Base-by-base conservation (phyloP, 1,140 invertebrate genomes). In the Steinernema khuongi region DNA sequence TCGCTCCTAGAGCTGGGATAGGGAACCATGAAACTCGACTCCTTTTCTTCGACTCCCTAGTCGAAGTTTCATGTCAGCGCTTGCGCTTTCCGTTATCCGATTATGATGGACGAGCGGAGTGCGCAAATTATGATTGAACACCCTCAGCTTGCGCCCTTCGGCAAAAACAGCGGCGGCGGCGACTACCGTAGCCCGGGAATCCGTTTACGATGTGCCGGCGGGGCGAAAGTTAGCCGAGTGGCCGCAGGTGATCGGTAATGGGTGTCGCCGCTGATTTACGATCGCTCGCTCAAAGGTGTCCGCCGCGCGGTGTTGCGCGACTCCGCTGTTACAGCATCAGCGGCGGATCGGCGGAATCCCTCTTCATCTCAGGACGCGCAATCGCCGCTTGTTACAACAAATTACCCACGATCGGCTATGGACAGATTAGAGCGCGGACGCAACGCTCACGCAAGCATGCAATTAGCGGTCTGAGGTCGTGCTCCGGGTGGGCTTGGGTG, bases 221-320 rank as follows among this genome's bases (percentile, higher is more conserved):
- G 36, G 7, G 36, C 7, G 36, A n/a, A 41, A 41, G 36, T 41
- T 60, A 60, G 50, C 50, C 50, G 19, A 60, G 50, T 60, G 50
- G 50, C 11, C 50, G 50, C 19, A 60, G 50, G 50, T 60, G 11
- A 60, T 60, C 50, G 50, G 50, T 60, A 60, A 60, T 60, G 50
- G 50, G 50, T 60, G 50, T 60, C 50, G 50, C 26, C 11, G 50
- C 11, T 60, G 11, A 60, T 60, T 60, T 60, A 60, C 50, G 50
- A 60, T 60, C 50, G 50, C 50, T 60, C 50, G 22, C 26, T 60
- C 22, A 60, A 60, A 60, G 22, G 50, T 60, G 50, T 17, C 50
- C 50, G 50, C 50, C 50, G 50, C 50, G 50, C 50, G 50, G 50
- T 60, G 50, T 60, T 60, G 50, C 50, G 50, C 50, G 50, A 60